Evolutionary conservation across 2,797 vertebrate species (phyloP), one percentile per base, ranked within the genome.

Genomic region (Cottoperca gobio): DNA sequence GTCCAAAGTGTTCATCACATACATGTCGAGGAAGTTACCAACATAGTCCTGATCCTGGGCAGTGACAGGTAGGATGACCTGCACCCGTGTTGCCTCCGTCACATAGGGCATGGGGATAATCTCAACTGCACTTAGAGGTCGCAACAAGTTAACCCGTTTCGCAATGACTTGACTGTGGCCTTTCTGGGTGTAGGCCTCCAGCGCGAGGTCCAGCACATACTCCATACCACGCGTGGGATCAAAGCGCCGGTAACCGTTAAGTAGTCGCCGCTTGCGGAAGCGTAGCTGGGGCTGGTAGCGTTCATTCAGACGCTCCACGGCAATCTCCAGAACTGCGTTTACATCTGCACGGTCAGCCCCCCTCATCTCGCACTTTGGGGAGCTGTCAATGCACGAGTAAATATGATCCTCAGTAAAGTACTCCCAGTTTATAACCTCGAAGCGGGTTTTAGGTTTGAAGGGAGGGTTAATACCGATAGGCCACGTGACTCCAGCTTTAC

Each of bases 61-160:
- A 0, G 96, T 95, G 68, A 99, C 93, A 0, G 98, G 98, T 26
- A 99, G 94, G 84, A 99, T 97, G 26, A 99, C 91, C 87, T 99
- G 98, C 78, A 99, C 97, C 0, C 96, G 95, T 0, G 97, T 98
- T 2, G 97, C 98, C 91, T 99, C 98, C 0, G 97, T 99, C 78
- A 99, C 97, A 0, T 99, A 99, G 0, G 98, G 98, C 98, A 99
- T 99, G 2, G 98, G 97, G 73, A 99, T 96, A 39, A 99, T 98
- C 85, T 99, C 98, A 5, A 98, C 96, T 0, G 95, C 92, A 35
- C 97, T 96, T 2, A 99, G 92, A 0, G 98, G 98, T 17, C 97
- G 95, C 81, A 99, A 83, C 67, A 99, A 90, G 76, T 94, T 96
- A 35, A 99, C 97, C 23, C 97, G 94, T 64, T 97, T 98, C 53